Evolutionary conservation across 2,113 vertebrate genomes (phyloP), one percentile per base, ranked within the genome.

Genomic region (Cranoglanis bouderius): DNA sequence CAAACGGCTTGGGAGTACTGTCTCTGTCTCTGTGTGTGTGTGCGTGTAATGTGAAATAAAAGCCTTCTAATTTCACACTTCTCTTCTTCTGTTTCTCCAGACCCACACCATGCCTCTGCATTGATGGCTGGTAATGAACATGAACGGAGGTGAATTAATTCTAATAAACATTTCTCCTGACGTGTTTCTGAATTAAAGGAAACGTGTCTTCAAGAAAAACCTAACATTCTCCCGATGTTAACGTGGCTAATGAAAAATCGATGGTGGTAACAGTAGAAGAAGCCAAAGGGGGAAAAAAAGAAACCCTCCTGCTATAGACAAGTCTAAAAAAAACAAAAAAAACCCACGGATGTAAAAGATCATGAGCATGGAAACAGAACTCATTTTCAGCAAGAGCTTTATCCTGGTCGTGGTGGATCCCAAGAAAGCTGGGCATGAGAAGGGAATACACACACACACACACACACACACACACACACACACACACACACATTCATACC

Each of bases 241-340:
- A 32, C 3, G 88, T 26, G 74, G 78, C 90, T 94, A 94, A 95
- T 90, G 91, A 92, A 77, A 93, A 94, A 95, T 95, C 94, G 92
- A 94, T 95, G 88, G 85, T 8, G 85, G 87, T 90, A 90, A 92
- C 35, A 82, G 89, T 89, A 57, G 85, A 92, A 92, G 61, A 35
- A 72, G 19, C 57, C 90, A 72, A 85, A 74, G 40, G 49, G 51
- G 40, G 8, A 43, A 57, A 57, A 49, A 46, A 78, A 35, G 26
- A 46, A 72, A 65, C 35, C 46, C 0, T 3, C 70, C 18, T 74
- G 70, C 21, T 4, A 14, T 4, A 46, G 24, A 2, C 21, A 74
- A 38, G 7, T 26, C 61, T 59, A 59, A 24, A 63, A 63, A 63
- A 63, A 63, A n/a, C n/a, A n/a, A n/a, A n/a, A n/a, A n/a, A n/a